Conservation (phyloP, 2,888 invertebrate genomes). For the Erebia ligea region DNA sequence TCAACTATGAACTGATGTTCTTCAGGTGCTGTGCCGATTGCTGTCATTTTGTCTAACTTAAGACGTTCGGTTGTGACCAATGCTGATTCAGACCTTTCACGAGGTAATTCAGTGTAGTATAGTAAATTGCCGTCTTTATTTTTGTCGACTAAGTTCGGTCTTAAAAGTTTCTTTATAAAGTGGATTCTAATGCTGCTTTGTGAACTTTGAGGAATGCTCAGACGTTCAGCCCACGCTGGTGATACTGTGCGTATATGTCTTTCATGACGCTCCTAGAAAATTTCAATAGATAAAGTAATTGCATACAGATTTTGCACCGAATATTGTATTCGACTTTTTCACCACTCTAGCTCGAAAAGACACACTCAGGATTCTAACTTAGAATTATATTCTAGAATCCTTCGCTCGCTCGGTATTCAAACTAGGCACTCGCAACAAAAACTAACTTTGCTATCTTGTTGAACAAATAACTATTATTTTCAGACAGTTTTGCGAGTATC, state of each 20-base stretch:
- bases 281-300: background rate
- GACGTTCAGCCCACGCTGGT: conserved; percentile 47
- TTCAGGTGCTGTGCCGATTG: conserved; percentile 43
- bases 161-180: conserved; percentile 41
- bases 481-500: no score
- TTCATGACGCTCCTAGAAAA: conserved; percentile 62
- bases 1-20: conserved; percentile 56
- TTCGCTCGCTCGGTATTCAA: no score
- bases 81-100: conserved; percentile 48
- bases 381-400: no score
- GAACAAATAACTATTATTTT: no score
- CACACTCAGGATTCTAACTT: no score
- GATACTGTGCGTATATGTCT: conserved; percentile 61
- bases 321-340: background rate
- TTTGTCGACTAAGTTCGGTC: conserved; percentile 16
- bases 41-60: conserved; percentile 47
- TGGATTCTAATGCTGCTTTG: conserved; percentile 42
- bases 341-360: no score
- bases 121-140: conserved; percentile 42
- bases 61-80: conserved; percentile 53
- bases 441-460: no score
- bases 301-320: background rate
- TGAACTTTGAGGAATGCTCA: conserved; percentile 5
- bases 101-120: conserved; percentile 41
- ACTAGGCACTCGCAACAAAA: no score